Evolutionary conservation across 2,797 vertebrate genomes (phyloP), one percentile per base, ranked within the genome.

Genomic region (Pangasius sanitwongsei): DNA sequence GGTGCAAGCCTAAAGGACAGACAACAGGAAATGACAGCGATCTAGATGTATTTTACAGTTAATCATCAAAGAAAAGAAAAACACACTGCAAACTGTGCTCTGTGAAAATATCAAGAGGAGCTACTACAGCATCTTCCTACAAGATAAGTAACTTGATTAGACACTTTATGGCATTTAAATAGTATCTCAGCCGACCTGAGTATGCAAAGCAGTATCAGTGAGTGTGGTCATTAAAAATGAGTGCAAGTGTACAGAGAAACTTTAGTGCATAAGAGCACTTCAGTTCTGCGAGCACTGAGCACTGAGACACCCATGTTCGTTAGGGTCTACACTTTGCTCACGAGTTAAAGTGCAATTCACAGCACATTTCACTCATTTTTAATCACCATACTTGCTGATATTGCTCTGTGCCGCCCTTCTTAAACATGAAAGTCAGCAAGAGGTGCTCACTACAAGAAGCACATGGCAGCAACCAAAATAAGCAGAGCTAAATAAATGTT

Each of bases 41-140:
- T 75, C 41, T 75, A 28, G 44, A 53, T 55, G 15, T 31, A 80
- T 80, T 80, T 55, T 16, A 77, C 25, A 50, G 34, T 20, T 55
- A 20, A 31, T 78, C 50, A 53, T 78, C 28, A 78, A 78, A 77
- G 1, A 80, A 80, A 80, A 20, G 31, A 80, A 80, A 80, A 20
- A 18, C 15, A 80, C 18, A 37, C 20, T 61, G 34, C 34, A 61
- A 59, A 12, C n/a, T 57, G 77, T 80, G n/a, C 7, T 4, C 77
- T 31, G 55, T 50, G 15, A 53, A 31, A 31, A 57, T 57, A 57
- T 37, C 31, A 82, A 82, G 55, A 34, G 4, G 34, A 28, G 5
- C 0, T 20, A 57, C 34, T 37, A 57, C n/a, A 80, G 16, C 13
- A 55, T 31, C n/a, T 31, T 23, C 8, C 8, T 59, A 57, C 9